Evolutionary conservation across 1,140 invertebrate species (phyloP).

Genomic region (Pseudomyrmex sp.): DNA sequence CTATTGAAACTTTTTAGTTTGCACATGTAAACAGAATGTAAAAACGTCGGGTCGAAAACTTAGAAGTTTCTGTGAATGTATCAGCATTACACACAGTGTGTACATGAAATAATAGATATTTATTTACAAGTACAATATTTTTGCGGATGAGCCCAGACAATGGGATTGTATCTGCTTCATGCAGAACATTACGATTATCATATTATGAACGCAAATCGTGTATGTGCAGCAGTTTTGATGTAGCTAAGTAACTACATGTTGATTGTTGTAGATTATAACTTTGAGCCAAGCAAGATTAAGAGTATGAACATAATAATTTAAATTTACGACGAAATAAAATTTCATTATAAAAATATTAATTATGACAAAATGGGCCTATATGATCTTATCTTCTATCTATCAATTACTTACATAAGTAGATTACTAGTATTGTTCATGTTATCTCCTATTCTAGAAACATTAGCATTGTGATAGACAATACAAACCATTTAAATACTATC

Average conservation of each 20-base stretch:
- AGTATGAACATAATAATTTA: conserved; percentile 49
- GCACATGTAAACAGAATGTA: conserved; percentile 33
- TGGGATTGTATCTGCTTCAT: conserved; percentile 30
- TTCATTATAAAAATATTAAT: conserved; percentile 61
- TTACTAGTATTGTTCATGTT: conserved; percentile 75
- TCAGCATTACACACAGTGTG: conserved; percentile 72
- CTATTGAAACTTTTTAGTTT: conserved; percentile 12
- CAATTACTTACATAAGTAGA: conserved; percentile 78
- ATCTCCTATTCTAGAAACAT: conserved; percentile 74
- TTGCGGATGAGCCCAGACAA: conserved; percentile 72
- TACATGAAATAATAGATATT: conserved; percentile 78
- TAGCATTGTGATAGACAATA: conserved; percentile 66
- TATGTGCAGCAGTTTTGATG: conserved; percentile 29
- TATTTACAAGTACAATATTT: conserved; percentile 81
- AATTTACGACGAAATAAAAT: conserved; percentile 31
- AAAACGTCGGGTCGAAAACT: conserved; percentile 37
- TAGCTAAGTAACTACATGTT: conserved; percentile 29
- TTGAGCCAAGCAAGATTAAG: background rate
- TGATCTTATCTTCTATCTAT: conserved; percentile 67
- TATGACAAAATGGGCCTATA: conserved; percentile 65
- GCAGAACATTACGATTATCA: conserved; percentile 36
- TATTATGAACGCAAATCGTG: conserved; percentile 48
- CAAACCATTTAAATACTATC: conserved; percentile 78
- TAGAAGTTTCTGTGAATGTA: conserved; percentile 57
- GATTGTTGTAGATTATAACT: background rate